phyloP scores from a whole-genome alignment of 2,888 invertebrate species.

The Andrena chrysosceles region DNA sequence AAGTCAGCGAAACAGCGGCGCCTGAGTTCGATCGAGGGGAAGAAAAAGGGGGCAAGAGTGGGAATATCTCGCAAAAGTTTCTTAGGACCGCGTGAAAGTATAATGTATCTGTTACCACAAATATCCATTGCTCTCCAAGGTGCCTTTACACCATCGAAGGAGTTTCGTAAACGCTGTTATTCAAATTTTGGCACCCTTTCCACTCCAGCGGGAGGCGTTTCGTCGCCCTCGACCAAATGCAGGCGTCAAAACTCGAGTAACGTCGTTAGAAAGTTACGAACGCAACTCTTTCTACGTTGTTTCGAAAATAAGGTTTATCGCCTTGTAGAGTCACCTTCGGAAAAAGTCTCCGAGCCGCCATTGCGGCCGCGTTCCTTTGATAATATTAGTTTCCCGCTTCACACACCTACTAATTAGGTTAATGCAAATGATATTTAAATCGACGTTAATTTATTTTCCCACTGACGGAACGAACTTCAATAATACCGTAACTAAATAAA shows the following conservation, averaged over 20 bases:
- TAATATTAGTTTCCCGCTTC: neutral
- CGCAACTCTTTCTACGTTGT: conserved; percentile 42
- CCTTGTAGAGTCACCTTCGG: neutral
- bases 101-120: conserved; percentile 60
- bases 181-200: conserved; percentile 54
- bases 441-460: no score
- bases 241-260: conserved; percentile 44
- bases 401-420: neutral
- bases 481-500: no score
- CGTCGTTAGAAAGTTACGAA: conserved; percentile 43
- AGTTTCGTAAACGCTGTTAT: conserved; percentile 57
- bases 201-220: conserved; percentile 25
- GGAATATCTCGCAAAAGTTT: conserved; percentile 48
- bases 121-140: conserved; percentile 58
- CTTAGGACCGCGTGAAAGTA: conserved; percentile 50
- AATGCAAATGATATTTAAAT: no score
- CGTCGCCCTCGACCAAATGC: conserved; percentile 6
- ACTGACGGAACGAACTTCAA: no score
- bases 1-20: conserved; percentile 27
- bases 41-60: neutral
- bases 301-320: conserved; percentile 43
- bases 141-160: conserved; percentile 41
- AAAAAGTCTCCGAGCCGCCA: neutral
- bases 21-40: conserved; percentile 14
- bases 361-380: no score